Percentiles rank a stretch among this genome's conserved stretches.
Conservation (phyloP, 2,888 invertebrate species). For the Dermolepida albohirtum region DNA sequence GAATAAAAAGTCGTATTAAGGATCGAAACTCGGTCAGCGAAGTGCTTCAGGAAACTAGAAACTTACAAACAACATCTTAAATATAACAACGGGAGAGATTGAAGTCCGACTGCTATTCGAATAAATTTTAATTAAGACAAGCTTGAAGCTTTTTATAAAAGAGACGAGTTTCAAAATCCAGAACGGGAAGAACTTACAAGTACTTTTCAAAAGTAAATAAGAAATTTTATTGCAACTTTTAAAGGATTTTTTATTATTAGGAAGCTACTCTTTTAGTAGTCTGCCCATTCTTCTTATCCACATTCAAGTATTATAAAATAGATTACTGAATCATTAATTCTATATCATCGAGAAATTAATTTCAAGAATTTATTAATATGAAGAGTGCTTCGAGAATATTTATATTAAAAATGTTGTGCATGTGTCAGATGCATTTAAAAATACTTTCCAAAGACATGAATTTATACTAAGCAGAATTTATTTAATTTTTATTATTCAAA, state of each 20-base stretch:
- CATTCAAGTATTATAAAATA: no score
- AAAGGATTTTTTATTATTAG: conserved; percentile 20
- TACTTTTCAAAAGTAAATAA: background rate
- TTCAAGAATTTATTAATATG: no score
- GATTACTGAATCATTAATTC: no score
- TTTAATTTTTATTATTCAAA: no score
- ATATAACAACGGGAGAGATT: conserved; percentile 20
- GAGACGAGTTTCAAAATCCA: conserved; percentile 13
- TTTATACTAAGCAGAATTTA: no score
- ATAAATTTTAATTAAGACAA: conserved; percentile 32
- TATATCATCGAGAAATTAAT: no score
- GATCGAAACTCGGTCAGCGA: conserved; percentile 8
- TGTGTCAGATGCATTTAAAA: no score
- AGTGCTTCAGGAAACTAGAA: conserved; percentile 7
- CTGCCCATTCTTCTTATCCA: no score
- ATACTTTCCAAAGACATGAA: no score
- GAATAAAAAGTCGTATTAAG: background rate
- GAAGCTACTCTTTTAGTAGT: background rate
- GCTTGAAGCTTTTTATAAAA: conserved; percentile 18
- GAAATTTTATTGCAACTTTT: conserved; percentile 15
- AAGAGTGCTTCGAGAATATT: no score
- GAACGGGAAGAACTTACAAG: background rate
- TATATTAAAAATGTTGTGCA: no score
- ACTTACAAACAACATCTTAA: conserved; percentile 11
- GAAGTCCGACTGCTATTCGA: conserved; percentile 25